These are phyloP conservation scores for Epinotia brunnichana DNA, from an alignment of 2,888 invertebrate genomes.

Conservation along the genomic window DNA sequence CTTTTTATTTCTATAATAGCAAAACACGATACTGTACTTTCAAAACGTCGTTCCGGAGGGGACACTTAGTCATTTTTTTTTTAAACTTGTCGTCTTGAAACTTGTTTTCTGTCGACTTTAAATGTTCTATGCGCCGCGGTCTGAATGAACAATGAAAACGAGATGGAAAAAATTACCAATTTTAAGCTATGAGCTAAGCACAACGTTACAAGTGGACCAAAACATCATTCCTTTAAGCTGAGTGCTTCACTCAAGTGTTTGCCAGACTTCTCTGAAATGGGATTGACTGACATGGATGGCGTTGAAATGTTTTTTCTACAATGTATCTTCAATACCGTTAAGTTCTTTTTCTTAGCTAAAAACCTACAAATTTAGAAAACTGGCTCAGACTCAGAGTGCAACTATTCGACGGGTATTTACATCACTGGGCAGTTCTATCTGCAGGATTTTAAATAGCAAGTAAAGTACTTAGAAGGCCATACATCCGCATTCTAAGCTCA, in stretches of 20 bases:
- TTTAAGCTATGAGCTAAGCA: background rate
- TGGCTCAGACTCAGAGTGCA: background rate
- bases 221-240: background rate
- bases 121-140: background rate
- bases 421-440: background rate
- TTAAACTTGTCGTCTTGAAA: too few relatives aligned
- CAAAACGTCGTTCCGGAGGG: background rate
- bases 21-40: background rate
- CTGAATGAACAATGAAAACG: too few relatives aligned
- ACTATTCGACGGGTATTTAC: background rate
- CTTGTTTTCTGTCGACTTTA: background rate
- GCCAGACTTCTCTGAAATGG: background rate
- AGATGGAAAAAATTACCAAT: background rate
- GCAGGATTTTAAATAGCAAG: background rate
- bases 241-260: background rate
- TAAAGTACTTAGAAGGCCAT: background rate
- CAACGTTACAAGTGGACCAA: background rate
- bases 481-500: background rate
- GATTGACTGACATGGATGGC: background rate
- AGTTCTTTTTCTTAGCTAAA: background rate
- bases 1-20: slow-evolving; percentile 1
- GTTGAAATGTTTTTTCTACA: background rate
- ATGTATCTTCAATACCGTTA: background rate
- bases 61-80: too few relatives aligned
- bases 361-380: background rate